Evolutionary conservation across 2,888 invertebrate species (phyloP), one percentile per base, ranked within the genome.

Genomic region (Dolichopus griseipennis): DNA sequence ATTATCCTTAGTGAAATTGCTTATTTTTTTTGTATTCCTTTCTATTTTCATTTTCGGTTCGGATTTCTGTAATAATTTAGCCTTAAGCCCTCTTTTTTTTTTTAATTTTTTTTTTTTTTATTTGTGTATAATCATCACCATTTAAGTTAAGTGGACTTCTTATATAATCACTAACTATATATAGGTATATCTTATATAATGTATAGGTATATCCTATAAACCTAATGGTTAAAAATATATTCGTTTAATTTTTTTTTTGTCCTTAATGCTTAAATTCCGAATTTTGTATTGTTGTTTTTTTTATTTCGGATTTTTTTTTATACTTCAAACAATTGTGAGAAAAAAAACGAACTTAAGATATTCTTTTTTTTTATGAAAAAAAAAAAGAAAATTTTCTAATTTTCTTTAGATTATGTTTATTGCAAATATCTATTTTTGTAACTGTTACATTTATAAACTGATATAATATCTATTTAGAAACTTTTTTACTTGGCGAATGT

Each of bases 101-200:
- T 43, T 43, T 9, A 10, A 43, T 43, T 43, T 43, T 43, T 52
- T 37, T 10, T 37, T 37, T 37, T 37, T 37, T 37, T 37, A 12
- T 37, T 37, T 37, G 37, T 52, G 52, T 52, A 7, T 52, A 52
- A 52, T 52, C 52, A 52, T 52, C 52, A 52, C 52, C 52, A 52
- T 52, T 52, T 52, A 52, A 52, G 52, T 52, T 52, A 52, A 52
- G 52, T 52, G 52, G 52, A 52, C n/a, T 52, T 18, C 52, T 52
- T 52, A 18, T 18, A 15, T 52, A 52, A 52, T 41, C 41, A 41
- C 41, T 15, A n/a, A n/a, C n/a, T n/a, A n/a, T n/a, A n/a, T n/a
- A 12, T 12, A 41, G 41, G 41, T 41, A 41, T 52, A 52, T 52
- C 52, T 18, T 43, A 43, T 43, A 9, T n/a, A n/a, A n/a, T n/a